Evolutionary conservation across 2,113 vertebrate species (phyloP), one percentile per base, ranked within the genome.

Genomic region (Perca flavescens): DNA sequence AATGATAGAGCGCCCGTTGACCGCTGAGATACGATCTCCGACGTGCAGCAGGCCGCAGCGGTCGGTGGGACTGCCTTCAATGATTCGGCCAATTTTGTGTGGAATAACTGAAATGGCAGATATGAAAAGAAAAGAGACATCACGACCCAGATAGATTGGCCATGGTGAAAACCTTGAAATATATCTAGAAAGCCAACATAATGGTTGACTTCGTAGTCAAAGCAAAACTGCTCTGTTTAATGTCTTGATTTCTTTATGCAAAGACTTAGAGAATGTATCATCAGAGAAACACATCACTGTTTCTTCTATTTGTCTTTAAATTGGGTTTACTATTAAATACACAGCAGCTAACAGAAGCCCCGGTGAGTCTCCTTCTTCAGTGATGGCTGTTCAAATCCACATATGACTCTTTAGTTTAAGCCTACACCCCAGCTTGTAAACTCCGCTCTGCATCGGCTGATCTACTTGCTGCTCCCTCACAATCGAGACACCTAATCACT

Each of bases 1-100:
- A 0, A 98, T 86, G 70, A 99, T 99, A 85, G 97, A 97, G 74
- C 97, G 97, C 0, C 96, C 96, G 0, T 99, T 99, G 77, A 99
- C 98, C 0, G 98, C 98, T 0, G 98, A 99, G 92, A 99, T 99
- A 22, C 96, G 96, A 77, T 99, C 98, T 0, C 98, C 98, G 17
- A 99, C 97, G 31, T 98, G 98, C 74, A 99, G 95, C 91, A 93
- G 96, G 83, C 98, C 97, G 12, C 98, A 98, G 84, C 96, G 97
- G 85, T 99, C 98, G 0, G 98, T 98, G 0, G 98, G 98, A 74
- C 98, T 99, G 62, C 98, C 97, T 1, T 97, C 97, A 14, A 99
- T 99, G 80, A 99, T 97, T 5, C 98, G 96, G 6, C 98, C 98
- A 3, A 99, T 99, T 94, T 99, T 99, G 94, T 99, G 98, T 34